phyloP scores from a whole-genome alignment of 2,888 invertebrate species.

The Pterobdella sp. region DNA sequence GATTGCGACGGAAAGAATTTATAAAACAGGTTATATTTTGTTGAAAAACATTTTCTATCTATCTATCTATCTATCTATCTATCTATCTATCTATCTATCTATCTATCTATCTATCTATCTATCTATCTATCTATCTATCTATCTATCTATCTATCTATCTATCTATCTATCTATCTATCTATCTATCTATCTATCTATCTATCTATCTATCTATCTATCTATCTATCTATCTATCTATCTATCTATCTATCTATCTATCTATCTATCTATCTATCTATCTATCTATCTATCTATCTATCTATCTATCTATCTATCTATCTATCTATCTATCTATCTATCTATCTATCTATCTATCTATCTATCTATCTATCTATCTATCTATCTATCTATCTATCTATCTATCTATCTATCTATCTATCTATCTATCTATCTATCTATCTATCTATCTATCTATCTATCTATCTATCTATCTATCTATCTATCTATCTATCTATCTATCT shows the following conservation, averaged over 20 bases:
- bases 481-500: too few species aligned
- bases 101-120: constrained; percentile 1
- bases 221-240: constrained; percentile 1
- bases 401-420: too few species aligned
- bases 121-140: constrained; percentile 1
- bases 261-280: neutral
- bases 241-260: neutral
- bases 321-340: too few species aligned
- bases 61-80: constrained; percentile 1
- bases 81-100: constrained; percentile 1
- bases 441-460: too few species aligned
- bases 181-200: constrained; percentile 1
- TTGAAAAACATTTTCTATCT: neutral
- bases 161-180: constrained; percentile 1
- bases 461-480: too few species aligned
- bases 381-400: too few species aligned
- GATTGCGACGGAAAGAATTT: too few species aligned
- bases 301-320: neutral
- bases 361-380: too few species aligned
- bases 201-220: constrained; percentile 1
- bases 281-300: neutral
- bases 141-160: constrained; percentile 1
- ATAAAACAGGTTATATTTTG: too few species aligned
- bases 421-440: too few species aligned
- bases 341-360: too few species aligned